Evolutionary conservation across 1,140 invertebrate genomes (phyloP).

Genomic region (Brachionus asplanchnoidis): DNA sequence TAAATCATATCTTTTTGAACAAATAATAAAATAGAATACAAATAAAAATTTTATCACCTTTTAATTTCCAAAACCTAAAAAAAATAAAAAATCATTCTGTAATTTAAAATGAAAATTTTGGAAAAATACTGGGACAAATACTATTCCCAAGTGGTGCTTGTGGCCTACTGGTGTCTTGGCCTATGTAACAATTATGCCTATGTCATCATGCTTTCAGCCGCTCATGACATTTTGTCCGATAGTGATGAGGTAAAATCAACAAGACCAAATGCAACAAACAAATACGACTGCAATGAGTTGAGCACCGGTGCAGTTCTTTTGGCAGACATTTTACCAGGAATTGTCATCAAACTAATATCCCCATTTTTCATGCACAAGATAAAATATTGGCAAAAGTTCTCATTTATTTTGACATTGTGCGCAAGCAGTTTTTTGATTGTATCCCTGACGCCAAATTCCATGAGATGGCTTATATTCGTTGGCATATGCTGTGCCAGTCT

Average conservation of each 20-base stretch:
- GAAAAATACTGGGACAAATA: constrained; percentile 10
- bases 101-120: background rate
- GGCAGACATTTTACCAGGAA: constrained; percentile 72
- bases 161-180: constrained; percentile 65
- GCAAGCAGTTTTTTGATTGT: constrained; percentile 42
- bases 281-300: constrained; percentile 64
- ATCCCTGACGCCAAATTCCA: background rate
- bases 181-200: constrained; percentile 83
- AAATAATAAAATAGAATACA: background rate
- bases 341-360: constrained; percentile 69
- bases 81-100: background rate
- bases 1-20: background rate
- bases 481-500: constrained; percentile 72
- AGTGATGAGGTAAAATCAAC: constrained; percentile 45
- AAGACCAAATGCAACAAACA: constrained; percentile 23
- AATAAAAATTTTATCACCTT: background rate
- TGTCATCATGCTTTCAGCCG: constrained; percentile 81
- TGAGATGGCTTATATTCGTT: constrained; percentile 50
- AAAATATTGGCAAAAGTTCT: constrained; percentile 46
- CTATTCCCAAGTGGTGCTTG: background rate
- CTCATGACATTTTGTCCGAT: constrained; percentile 68
- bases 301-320: constrained; percentile 75
- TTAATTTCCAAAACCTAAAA: background rate
- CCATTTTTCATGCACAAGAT: constrained; percentile 64
- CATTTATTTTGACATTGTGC: constrained; percentile 24